Percentiles rank a stretch among this genome's conserved stretches.
Evolutionary conservation across 1,140 invertebrate genomes (phyloP).

Genomic region (Listronotus oregonensis): DNA sequence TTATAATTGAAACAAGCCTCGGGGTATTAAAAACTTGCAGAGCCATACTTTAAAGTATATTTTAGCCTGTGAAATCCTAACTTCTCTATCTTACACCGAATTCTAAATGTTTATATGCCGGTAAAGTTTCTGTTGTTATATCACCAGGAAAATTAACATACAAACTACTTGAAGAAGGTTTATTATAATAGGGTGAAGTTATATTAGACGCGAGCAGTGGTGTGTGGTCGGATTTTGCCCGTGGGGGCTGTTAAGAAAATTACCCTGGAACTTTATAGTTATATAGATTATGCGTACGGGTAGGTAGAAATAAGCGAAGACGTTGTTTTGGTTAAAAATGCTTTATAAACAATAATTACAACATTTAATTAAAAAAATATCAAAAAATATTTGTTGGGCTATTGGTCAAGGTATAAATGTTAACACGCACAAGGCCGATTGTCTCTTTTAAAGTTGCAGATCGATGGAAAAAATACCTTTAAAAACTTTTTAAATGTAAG

Average conservation of each 20-base stretch:
- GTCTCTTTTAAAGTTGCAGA: no score
- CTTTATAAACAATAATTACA: no score
- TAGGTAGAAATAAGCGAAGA: not conserved
- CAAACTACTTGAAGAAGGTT: constrained; percentile 31
- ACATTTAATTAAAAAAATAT: no score
- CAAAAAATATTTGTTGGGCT: no score
- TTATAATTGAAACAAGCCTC: constrained; percentile 25
- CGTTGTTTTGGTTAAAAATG: no score
- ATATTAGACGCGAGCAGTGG: constrained; percentile 22
- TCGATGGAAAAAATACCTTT: no score
- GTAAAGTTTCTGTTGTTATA: constrained; percentile 31
- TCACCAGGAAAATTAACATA: constrained; percentile 30
- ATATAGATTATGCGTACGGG: constrained; percentile 21
- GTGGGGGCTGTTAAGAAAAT: constrained; percentile 27
- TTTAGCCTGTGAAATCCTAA: constrained; percentile 10
- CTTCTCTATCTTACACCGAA: constrained; percentile 19
- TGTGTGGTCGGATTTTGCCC: constrained; percentile 25
- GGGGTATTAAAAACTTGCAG: constrained; percentile 15
- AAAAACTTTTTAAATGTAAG: no score
- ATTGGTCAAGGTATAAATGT: no score
- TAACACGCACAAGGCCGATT: no score
- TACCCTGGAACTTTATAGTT: constrained; percentile 22
- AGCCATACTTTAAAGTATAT: constrained; percentile 10
- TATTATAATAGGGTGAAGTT: constrained; percentile 34
- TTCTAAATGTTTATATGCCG: constrained; percentile 19